Percentiles rank a stretch among this genome's conserved stretches.
Conservation (phyloP, 1,140 invertebrate genomes). For the Tetranychus urticae region DNA sequence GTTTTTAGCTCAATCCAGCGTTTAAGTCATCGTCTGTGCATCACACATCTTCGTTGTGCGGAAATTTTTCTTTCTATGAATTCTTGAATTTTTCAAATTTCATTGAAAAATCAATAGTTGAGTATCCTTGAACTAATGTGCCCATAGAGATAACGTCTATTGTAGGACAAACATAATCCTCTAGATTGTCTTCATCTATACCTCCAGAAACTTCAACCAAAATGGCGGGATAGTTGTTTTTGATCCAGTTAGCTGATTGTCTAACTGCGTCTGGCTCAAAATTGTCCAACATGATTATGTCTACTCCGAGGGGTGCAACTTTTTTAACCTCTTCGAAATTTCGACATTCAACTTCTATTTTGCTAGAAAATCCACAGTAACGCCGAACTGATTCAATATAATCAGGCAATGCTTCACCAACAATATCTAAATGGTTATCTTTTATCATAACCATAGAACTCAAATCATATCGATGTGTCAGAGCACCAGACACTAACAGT, state of each 20-base stretch:
- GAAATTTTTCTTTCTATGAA: too few species aligned
- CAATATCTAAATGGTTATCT: slow-evolving; percentile 26
- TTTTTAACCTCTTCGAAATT: slow-evolving; percentile 21
- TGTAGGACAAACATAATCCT: slow-evolving; percentile 16
- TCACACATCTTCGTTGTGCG: too few species aligned
- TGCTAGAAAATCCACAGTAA: slow-evolving; percentile 20
- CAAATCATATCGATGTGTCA: slow-evolving; percentile 23
- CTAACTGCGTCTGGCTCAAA: slow-evolving; percentile 18
- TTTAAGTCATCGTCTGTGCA: too few species aligned
- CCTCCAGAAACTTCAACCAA: slow-evolving; percentile 25
- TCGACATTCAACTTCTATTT: slow-evolving; percentile 27
- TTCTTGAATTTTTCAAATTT: slow-evolving; percentile 18
- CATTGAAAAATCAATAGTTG: slow-evolving; percentile 23
- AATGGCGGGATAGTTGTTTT: slow-evolving; percentile 18
- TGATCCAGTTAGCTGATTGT: slow-evolving; percentile 17
- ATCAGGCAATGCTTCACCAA: slow-evolving; percentile 18
- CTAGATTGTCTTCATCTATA: slow-evolving; percentile 20
- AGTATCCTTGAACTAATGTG: slow-evolving; percentile 24
- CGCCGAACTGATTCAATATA: background rate
- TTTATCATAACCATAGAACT: slow-evolving; percentile 28
- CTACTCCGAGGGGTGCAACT: slow-evolving; percentile 20
- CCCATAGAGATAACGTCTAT: slow-evolving; percentile 26
- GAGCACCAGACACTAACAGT: slow-evolving; percentile 22
- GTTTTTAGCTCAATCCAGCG: too few species aligned
- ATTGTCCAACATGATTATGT: slow-evolving; percentile 27